A percentile compares a stretch with the other conserved stretches of the same genome.
Conservation (phyloP, 2,113 vertebrate genomes). For the Bufo gargarizans region DNA sequence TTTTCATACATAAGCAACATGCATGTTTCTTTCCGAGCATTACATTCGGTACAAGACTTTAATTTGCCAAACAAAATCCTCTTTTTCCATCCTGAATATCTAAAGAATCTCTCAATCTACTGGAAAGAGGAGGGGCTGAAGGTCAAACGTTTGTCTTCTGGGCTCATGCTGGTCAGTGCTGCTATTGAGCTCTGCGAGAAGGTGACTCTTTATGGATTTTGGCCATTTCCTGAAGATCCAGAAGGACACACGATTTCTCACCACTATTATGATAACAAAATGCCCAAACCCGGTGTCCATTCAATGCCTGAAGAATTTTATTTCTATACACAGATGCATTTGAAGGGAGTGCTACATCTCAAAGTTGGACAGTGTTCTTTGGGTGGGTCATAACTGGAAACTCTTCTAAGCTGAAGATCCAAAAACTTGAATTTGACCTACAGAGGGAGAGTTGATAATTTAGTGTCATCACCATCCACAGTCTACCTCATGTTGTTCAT, state of each 20-base stretch:
- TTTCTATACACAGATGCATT: conserved; percentile 54
- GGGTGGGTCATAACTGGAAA: background rate
- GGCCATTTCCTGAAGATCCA: conserved; percentile 51
- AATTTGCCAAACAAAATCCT: conserved; percentile 51
- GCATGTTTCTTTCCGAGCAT: background rate
- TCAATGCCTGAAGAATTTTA: conserved; percentile 59
- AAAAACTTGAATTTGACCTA: too few relatives aligned
- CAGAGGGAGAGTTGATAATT: too few relatives aligned
- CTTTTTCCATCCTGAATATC: conserved; percentile 57
- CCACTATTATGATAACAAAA: conserved; percentile 57
- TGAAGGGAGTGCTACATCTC: conserved; percentile 51
- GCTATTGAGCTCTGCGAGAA: conserved; percentile 57
- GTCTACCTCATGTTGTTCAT: too few relatives aligned
- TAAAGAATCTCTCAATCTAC: conserved; percentile 24
- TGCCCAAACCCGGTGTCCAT: conserved; percentile 40
- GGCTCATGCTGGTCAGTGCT: conserved; percentile 53
- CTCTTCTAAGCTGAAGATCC: too few relatives aligned
- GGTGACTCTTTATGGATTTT: conserved; percentile 59
- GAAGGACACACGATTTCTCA: background rate
- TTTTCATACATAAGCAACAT: conserved; percentile 31
- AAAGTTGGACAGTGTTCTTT: conserved; percentile 41
- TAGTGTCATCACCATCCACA: too few relatives aligned
- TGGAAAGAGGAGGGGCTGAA: conserved; percentile 50
- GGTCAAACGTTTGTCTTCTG: conserved; percentile 51
- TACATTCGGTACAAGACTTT: conserved; percentile 27